phyloP scores from a whole-genome alignment of 2,888 invertebrate species.

The Drosophila neotestacea region DNA sequence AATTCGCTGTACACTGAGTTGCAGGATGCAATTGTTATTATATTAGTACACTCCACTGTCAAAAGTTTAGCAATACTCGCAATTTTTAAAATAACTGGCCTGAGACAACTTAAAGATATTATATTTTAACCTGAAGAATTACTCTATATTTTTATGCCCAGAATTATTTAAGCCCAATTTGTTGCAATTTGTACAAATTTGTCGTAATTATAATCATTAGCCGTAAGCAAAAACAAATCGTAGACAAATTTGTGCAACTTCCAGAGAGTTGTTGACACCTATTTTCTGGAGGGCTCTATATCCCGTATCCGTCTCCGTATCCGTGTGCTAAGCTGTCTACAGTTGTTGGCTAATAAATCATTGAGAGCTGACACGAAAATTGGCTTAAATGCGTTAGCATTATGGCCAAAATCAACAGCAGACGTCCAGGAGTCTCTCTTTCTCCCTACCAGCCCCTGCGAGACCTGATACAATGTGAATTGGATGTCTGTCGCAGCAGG shows the following conservation, averaged over 20 bases:
- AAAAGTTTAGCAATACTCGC: too few species aligned
- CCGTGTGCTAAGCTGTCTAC: constrained; percentile 56
- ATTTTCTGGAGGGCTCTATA: constrained; percentile 24
- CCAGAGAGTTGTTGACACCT: constrained; percentile 69
- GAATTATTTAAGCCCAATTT: neutral
- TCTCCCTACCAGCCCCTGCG: neutral
- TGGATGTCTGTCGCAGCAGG: constrained; percentile 70
- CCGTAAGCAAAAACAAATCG: constrained; percentile 57
- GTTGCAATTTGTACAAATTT: constrained; percentile 44
- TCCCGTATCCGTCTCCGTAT: constrained; percentile 17
- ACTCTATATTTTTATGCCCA: too few species aligned
- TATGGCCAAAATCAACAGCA: constrained; percentile 75
- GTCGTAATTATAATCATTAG: constrained; percentile 73
- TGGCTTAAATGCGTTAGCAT: constrained; percentile 77
- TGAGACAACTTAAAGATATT: neutral
- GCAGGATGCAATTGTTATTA: neutral
- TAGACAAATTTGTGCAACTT: constrained; percentile 74
- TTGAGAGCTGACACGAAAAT: constrained; percentile 72
- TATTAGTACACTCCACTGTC: neutral
- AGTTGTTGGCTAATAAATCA: constrained; percentile 71
- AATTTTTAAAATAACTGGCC: neutral
- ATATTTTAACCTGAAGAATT: neutral
- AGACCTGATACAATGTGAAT: neutral
- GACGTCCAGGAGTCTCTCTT: constrained; percentile 24
- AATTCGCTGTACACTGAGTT: too few species aligned